Evolutionary conservation across 2,797 vertebrate species (phyloP).

Genomic region (Psittacula derbiana): DNA sequence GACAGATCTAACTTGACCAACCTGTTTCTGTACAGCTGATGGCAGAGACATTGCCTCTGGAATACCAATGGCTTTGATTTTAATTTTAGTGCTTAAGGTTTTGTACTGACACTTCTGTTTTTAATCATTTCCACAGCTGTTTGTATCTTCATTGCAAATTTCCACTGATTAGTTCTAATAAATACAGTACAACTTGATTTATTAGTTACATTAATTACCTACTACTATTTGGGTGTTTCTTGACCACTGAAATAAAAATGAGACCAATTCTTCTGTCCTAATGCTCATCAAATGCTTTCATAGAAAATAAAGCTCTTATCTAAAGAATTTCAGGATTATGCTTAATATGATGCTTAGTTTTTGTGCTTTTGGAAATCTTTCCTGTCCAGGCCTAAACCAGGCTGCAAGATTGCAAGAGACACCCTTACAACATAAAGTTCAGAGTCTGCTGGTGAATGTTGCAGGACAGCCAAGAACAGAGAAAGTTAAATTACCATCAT

Average conservation of each 20-base stretch:
- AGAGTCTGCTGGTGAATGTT: slow-evolving; percentile 74
- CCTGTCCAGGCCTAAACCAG: background rate
- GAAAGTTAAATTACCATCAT: slow-evolving; percentile 78
- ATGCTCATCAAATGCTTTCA: background rate
- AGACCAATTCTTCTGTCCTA: background rate
- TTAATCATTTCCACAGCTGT: background rate
- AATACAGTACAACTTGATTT: background rate
- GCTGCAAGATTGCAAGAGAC: background rate
- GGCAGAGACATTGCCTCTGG: background rate
- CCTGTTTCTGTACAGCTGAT: background rate
- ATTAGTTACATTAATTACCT: background rate
- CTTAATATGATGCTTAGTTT: background rate
- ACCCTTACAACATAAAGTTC: background rate
- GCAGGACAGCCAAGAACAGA: slow-evolving; percentile 77
- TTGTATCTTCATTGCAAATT: background rate
- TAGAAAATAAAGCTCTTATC: background rate
- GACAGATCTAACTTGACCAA: background rate
- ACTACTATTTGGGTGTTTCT: background rate
- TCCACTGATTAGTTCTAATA: background rate
- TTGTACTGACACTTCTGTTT: background rate
- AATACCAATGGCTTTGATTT: background rate
- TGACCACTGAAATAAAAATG: background rate
- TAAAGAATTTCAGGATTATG: background rate
- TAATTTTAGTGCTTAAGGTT: background rate
- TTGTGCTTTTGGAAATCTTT: background rate